phyloP scores from a whole-genome alignment of 2,113 vertebrate genomes.

The Indicator maculatus region DNA sequence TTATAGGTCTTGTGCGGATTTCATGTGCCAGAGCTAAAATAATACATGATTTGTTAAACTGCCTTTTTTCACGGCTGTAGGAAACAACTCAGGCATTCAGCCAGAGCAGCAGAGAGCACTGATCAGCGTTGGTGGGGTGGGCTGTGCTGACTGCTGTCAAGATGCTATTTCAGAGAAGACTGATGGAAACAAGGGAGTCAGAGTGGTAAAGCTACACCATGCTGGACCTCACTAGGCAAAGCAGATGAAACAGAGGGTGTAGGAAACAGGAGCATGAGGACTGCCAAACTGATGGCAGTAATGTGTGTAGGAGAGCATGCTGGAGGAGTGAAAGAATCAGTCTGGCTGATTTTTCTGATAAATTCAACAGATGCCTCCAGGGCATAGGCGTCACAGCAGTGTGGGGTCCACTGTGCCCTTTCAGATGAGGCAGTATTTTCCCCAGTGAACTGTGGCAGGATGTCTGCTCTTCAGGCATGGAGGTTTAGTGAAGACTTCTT shows the following conservation, averaged over 20 bases:
- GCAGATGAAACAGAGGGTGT: neutral
- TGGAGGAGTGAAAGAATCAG: neutral
- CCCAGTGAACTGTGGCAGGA: neutral
- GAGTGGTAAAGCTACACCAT: neutral
- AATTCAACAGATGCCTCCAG: neutral
- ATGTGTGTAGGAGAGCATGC: neutral
- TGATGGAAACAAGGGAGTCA: neutral
- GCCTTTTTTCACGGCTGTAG: neutral
- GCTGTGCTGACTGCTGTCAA: neutral
- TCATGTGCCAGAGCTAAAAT: constrained; percentile 31
- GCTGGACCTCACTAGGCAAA: neutral
- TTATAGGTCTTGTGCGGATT: constrained; percentile 3
- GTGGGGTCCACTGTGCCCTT: neutral
- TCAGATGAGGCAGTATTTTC: neutral
- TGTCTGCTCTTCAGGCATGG: neutral
- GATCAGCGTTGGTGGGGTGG: neutral
- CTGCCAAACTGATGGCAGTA: neutral
- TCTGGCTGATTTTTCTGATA: neutral
- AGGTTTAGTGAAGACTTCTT: neutral
- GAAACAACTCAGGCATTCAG: neutral
- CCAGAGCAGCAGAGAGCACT: neutral
- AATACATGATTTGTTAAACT: constrained; percentile 10
- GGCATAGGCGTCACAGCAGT: neutral
- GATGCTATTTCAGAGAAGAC: neutral
- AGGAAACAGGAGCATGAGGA: neutral